A percentile compares a stretch with the other conserved stretches of the same genome.
Conservation (phyloP, 2,888 invertebrate genomes). For the Troides aeacus region DNA sequence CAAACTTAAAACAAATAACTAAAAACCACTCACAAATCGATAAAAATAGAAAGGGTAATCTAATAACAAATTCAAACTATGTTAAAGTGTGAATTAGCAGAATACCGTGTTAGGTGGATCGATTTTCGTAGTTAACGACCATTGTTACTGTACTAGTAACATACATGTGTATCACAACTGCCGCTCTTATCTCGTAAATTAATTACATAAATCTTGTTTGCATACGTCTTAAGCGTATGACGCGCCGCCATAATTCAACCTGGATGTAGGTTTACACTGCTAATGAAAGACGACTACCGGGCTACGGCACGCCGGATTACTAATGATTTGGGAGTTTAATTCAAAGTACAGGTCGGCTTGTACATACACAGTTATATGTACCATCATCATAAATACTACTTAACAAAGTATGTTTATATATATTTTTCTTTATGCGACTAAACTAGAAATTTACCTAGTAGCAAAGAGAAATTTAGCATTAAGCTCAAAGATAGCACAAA, state of each 20-base stretch:
- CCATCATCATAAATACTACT: no score
- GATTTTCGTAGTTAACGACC: slow-evolving; percentile 37
- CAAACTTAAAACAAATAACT: no score
- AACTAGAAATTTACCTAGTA: no score
- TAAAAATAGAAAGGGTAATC: no score
- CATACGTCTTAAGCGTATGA: slow-evolving; percentile 79
- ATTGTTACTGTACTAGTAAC: slow-evolving; percentile 57
- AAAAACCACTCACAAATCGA: no score
- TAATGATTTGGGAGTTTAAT: slow-evolving; percentile 25
- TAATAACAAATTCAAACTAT: no score
- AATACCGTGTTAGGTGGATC: background rate
- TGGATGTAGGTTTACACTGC: slow-evolving; percentile 67
- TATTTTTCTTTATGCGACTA: no score
- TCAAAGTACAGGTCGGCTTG: slow-evolving; percentile 32
- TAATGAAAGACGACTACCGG: slow-evolving; percentile 69
- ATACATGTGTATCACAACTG: slow-evolving; percentile 58
- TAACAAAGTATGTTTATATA: no score
- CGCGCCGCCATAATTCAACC: slow-evolving; percentile 74
- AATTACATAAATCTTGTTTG: slow-evolving; percentile 81
- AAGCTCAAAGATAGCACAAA: no score
- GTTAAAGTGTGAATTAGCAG: no score
- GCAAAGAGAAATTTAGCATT: no score
- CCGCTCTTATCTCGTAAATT: slow-evolving; percentile 78
- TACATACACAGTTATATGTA: slow-evolving; percentile 9
- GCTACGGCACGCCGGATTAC: slow-evolving; percentile 32